Base-by-base conservation (phyloP, 2,113 vertebrate species). In the Pseudonaja textilis region DNA sequence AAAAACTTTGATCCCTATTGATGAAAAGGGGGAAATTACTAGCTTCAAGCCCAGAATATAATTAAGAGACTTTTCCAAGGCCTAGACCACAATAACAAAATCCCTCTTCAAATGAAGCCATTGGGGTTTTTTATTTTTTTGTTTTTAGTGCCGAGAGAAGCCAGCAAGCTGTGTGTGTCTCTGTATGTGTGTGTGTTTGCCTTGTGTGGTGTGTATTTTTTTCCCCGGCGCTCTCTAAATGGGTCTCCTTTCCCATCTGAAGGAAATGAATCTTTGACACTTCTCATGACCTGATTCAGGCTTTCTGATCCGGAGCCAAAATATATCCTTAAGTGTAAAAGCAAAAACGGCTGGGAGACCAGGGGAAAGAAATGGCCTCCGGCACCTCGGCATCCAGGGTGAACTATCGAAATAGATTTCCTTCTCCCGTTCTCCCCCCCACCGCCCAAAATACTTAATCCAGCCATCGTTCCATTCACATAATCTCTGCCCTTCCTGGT, bases 231-330 rank as follows among this genome's bases (percentile, higher is more conserved):
- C 95, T 96, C 95, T 97, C 97, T 96, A 98, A 98, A 96, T 97
- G 94, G 93, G 95, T 97, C 97, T 97, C 96, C 97, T 96, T 98
- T 98, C 98, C 98, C 98, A 98, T 97, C 97, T 97, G 94, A 97
- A 98, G 97, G 97, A 98, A 98, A 97, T 97, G 97, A 96, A 97
- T 97, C 98, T 98, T 97, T 98, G 98, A 98, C 98, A 98, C 98
- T 99, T 99, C 98, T 98, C 98, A 98, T 98, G 98, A 98, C 98
- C 98, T 97, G 97, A 97, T 97, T 97, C 97, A 96, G 94, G 95
- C 95, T 96, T 93, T 96, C 97, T 98, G 98, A 98, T 97, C 94
- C 90, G 56, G 96, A 97, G 98, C 97, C 97, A 98, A 97, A 97
- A 92, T 96, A 97, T 97, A 95, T 97, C 96, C 96, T 97, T 96